phyloP scores from a whole-genome alignment of 2,797 vertebrate species.

The Poeciliopsis infans region DNA sequence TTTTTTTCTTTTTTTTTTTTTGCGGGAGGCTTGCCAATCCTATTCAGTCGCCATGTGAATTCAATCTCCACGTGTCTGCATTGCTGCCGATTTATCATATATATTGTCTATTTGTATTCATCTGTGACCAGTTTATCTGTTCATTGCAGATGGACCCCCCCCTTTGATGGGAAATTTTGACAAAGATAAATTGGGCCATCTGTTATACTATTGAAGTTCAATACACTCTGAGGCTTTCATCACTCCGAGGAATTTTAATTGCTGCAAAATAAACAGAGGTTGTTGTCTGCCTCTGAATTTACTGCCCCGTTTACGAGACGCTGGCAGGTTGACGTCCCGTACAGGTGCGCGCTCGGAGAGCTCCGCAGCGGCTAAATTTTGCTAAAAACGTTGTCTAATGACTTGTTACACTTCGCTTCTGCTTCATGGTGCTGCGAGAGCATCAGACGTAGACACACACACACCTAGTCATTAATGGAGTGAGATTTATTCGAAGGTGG shows the following conservation, averaged over 20 bases:
- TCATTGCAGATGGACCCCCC: slow-evolving; percentile 61
- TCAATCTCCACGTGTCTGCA: slow-evolving; percentile 68
- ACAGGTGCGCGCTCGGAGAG: slow-evolving; percentile 33
- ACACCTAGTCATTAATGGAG: slow-evolving; percentile 11
- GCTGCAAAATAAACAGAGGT: slow-evolving; percentile 64
- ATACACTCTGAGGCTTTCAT: slow-evolving; percentile 71
- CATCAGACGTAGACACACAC: not conserved
- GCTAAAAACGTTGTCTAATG: slow-evolving; percentile 25
- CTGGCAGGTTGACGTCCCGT: slow-evolving; percentile 29
- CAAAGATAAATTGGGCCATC: slow-evolving; percentile 76
- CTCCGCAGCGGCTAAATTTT: slow-evolving; percentile 19
- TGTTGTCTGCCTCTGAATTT: slow-evolving; percentile 60
- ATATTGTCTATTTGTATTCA: slow-evolving; percentile 79
- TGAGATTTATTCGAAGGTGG: slow-evolving; percentile 47
- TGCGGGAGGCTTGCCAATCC: slow-evolving; percentile 46
- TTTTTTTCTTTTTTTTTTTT: slow-evolving; percentile 24
- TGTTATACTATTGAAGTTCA: slow-evolving; percentile 75
- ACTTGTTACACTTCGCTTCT: slow-evolving; percentile 7
- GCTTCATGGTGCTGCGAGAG: slow-evolving; percentile 2
- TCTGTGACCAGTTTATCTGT: slow-evolving; percentile 76
- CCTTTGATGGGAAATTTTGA: slow-evolving; percentile 72
- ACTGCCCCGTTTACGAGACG: slow-evolving; percentile 59
- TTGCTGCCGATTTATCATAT: slow-evolving; percentile 67
- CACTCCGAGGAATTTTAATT: slow-evolving; percentile 77
- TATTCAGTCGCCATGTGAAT: slow-evolving; percentile 56